Evolutionary conservation across 2,888 invertebrate species (phyloP).

Genomic region (Hemithea aestivaria): DNA sequence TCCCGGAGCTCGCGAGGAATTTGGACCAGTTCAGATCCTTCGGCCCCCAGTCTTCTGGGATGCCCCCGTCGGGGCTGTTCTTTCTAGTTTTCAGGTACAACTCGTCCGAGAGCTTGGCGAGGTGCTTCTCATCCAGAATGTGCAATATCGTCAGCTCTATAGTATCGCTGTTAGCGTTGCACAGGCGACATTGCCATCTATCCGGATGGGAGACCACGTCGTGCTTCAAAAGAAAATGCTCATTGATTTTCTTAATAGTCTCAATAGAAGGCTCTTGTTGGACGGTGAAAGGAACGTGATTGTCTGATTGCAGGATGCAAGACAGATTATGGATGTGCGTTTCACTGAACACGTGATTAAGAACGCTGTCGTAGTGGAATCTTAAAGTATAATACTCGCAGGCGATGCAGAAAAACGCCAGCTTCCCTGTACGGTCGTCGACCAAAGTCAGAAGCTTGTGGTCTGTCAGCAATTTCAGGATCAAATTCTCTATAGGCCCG

Average conservation of each 20-base stretch:
- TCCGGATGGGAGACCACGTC: conserved; percentile 41
- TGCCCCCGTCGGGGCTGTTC: conserved; percentile 50
- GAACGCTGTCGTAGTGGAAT: conserved; percentile 69
- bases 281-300: conserved; percentile 53
- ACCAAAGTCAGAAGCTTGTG: conserved; percentile 63
- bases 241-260: conserved; percentile 61
- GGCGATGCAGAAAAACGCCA: conserved; percentile 70
- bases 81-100: conserved; percentile 55
- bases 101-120: conserved; percentile 62
- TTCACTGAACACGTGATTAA: conserved; percentile 69
- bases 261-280: conserved; percentile 47
- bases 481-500: conserved; percentile 63
- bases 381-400: conserved; percentile 71
- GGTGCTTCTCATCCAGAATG: conserved; percentile 64
- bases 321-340: conserved; percentile 65
- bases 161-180: conserved; percentile 48
- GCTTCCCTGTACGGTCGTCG: conserved; percentile 68
- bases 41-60: conserved; percentile 71
- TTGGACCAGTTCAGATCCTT: conserved; percentile 70
- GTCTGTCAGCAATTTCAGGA: conserved; percentile 54
- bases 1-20: conserved; percentile 65
- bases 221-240: conserved; percentile 55
- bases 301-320: conserved; percentile 60
- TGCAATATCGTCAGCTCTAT: conserved; percentile 55
- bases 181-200: conserved; percentile 50